Percentiles rank a stretch among this genome's conserved stretches.
Conservation (phyloP, 2,797 vertebrate species). For the Diceros bicornis region DNA sequence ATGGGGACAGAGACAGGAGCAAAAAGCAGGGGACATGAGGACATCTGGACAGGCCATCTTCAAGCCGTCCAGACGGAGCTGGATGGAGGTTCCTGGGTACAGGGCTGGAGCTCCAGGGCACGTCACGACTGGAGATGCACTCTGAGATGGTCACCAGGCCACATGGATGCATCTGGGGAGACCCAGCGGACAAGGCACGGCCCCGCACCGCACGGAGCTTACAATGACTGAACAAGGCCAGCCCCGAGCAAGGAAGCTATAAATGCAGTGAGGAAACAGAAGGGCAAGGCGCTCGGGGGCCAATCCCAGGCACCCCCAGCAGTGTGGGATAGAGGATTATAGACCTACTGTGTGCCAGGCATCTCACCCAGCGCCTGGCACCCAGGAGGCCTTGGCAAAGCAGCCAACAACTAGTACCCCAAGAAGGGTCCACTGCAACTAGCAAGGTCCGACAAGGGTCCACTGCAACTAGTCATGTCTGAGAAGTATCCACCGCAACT, state of each 20-base stretch:
- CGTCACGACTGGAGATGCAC: background rate
- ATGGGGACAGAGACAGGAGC: background rate
- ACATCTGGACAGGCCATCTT: background rate
- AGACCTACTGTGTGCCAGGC: accelerated
- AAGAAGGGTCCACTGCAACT: too few relatives aligned
- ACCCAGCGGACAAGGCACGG: background rate
- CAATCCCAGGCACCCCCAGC: background rate
- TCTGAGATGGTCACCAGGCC: background rate
- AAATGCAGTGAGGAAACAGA: background rate
- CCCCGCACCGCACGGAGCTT: background rate
- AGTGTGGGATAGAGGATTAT: background rate
- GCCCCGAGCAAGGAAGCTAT: background rate
- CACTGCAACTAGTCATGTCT: too few relatives aligned
- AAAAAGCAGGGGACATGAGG: accelerated
- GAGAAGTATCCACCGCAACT: too few relatives aligned
- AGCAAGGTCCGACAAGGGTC: background rate
- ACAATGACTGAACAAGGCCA: background rate
- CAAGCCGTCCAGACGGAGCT: background rate
- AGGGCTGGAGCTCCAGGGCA: background rate
- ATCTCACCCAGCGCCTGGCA: background rate
- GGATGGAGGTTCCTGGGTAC: accelerated
- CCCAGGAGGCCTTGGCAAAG: background rate
- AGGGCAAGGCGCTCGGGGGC: background rate
- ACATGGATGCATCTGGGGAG: background rate
- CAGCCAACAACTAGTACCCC: background rate